Evolutionary conservation across 2,113 vertebrate species (phyloP).

Genomic region (Camelus bactrianus): DNA sequence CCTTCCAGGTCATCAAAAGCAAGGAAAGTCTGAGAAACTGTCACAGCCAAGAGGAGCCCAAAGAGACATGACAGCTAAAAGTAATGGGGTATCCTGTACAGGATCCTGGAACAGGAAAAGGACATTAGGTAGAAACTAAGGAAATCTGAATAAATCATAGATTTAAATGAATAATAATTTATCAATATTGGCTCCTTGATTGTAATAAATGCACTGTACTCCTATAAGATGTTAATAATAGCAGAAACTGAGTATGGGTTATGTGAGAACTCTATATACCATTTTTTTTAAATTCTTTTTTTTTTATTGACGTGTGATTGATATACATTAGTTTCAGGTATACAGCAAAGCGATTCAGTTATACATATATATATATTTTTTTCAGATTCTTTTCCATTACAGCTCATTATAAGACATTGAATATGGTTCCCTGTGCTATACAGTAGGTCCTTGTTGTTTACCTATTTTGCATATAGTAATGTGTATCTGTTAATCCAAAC

Average conservation of each 20-base stretch:
- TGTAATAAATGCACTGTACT: neutral
- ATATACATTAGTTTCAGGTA: no score
- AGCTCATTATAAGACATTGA: no score
- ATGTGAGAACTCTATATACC: neutral
- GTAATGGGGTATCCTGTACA: neutral
- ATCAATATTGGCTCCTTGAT: neutral
- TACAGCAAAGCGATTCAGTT: no score
- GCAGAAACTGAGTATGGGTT: neutral
- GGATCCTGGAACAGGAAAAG: neutral
- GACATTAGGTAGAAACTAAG: neutral
- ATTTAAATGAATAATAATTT: neutral
- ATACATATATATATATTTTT: no score
- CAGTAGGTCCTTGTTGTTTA: no score
- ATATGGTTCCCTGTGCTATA: no score
- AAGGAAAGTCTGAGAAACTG: neutral
- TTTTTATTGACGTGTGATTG: no score
- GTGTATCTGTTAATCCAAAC: no score
- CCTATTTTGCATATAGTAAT: no score
- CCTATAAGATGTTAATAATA: neutral
- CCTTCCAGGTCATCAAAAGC: neutral
- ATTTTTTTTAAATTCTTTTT: no score
- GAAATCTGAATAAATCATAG: neutral
- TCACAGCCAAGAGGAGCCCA: neutral
- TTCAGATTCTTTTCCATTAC: no score
- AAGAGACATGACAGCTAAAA: neutral